Base-by-base conservation (phyloP, 2,797 vertebrate genomes). In the Manis pentadactyla region DNA sequence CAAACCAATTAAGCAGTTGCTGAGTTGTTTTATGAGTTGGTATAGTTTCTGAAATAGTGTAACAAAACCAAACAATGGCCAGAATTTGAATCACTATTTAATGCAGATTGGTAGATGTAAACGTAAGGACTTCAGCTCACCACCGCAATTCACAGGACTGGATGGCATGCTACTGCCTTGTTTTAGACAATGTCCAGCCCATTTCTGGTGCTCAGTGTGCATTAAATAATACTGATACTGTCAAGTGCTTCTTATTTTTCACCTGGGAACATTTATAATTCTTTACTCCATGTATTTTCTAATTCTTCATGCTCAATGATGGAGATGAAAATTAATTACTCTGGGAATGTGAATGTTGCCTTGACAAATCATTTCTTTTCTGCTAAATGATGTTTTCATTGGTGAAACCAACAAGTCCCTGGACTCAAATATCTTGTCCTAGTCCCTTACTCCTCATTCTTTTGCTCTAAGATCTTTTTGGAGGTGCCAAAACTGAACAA, bases 261-360 rank as follows among this genome's bases (percentile, higher is more conserved):
- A 95, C 51, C 57, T 0, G 0, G 59, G 42, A 88, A 93, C 96
- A 96, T 97, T 92, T 93, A 91, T 92, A 94, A 97, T 92, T 74
- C 82, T 95, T 27, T 83, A 94, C 92, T 94, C 88, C 85, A 5
- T 83, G 59, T 86, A 66, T 27, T 97, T 97, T 94, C 74, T 97
- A 97, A 97, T 96, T 97, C 95, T 87, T 97, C 93, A 91, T 78
- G 69, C 13, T 95, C 90, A 97, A 11, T 92, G 90, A 92, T 93
- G 74, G 51, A 46, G 93, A 94, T 93, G 84, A 96, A 94, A 97
- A 97, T 97, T 94, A 97, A 97, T 97, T 96, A 90, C 63, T 88
- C 77, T 78, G 39, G 84, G 97, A 96, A 93, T 85, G 57, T 61
- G 73, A 90, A 49, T 64, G 83, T 90, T 9, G 13, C 55, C 83